These are phyloP conservation scores for Halichoerus grypus DNA, from an alignment of 2,113 vertebrate species.

Conservation along the genomic window DNA sequence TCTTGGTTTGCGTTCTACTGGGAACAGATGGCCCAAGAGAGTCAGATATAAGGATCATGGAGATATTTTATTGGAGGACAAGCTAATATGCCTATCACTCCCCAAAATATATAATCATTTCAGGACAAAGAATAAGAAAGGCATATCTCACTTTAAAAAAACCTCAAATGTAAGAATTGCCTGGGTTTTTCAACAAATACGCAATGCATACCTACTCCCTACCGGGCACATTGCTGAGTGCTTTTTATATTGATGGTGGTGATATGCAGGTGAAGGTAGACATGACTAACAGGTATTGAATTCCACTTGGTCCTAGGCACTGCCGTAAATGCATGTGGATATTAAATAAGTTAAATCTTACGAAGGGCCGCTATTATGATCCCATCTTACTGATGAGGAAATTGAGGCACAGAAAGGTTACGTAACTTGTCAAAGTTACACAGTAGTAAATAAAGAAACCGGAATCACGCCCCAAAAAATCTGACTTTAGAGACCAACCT, in stretches of 20 bases:
- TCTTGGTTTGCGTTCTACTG: conserved; percentile 53
- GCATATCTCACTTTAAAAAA: not conserved
- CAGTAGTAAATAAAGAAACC: not conserved
- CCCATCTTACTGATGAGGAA: not conserved
- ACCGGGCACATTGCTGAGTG: not conserved
- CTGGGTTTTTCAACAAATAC: not conserved
- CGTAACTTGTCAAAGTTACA: not conserved
- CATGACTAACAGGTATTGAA: not conserved
- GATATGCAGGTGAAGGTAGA: not conserved
- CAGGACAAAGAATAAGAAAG: not conserved
- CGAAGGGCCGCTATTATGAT: not conserved
- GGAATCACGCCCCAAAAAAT: not conserved
- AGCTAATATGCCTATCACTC: not conserved
- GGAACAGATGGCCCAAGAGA: not conserved
- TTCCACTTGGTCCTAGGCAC: not conserved
- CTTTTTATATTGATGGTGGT: not conserved
- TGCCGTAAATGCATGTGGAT: not conserved
- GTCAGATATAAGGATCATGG: not conserved
- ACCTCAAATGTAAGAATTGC: not conserved
- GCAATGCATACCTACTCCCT: not conserved
- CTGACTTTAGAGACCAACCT: not conserved
- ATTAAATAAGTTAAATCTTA: not conserved
- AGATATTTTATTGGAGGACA: not conserved
- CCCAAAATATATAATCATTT: not conserved
- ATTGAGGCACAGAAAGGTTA: not conserved